Base-by-base conservation (phyloP, 2,888 invertebrate species). In the Onthophagus sagittarius region DNA sequence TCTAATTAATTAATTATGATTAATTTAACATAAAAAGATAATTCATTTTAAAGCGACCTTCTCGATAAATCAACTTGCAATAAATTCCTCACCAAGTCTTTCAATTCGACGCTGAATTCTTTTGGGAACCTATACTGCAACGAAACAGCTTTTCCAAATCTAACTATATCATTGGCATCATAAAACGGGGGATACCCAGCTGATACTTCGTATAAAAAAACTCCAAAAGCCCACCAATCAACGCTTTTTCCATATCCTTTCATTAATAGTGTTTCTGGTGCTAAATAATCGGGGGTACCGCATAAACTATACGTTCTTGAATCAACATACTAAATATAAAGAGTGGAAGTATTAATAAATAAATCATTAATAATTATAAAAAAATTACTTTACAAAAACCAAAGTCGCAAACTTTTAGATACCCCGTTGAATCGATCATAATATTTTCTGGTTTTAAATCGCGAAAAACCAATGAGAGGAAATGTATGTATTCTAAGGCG, bases 211-310 rank as follows among this genome's bases (percentile, higher is more conserved):
- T 89, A 97, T 63, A 96, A 85, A 2, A 97, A 87, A 0, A 97
- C 91, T 0, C 95, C 98, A 79, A 95, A 92, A 0, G 97, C 94
- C 98, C 98, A 98, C 96, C 97, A 98, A 82, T 98, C 98, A 0
- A 96, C 97, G 0, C 95, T 93, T 79, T 91, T 92, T 53, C 95
- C 95, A 84, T 98, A 97, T 0, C 97, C 97, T 85, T 94, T 96
- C 73, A 93, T 93, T 77, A 95, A 88, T 77, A 97, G 95, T 15
- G 93, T 90, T 85, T 98, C 97, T 0, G 96, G 96, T 0, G 98
- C 98, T 76, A 98, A 87, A 85, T 98, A 99, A 85, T 98, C 98
- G 0, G 98, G 98, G 0, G 98, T 98, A 0, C 98, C 97, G 83
- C 97, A 98, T 62, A 98, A 83, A 0, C 96, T 97, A 93, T 95